phyloP scores from a whole-genome alignment of 1,140 invertebrate species.

The Sitophilus oryzae region DNA sequence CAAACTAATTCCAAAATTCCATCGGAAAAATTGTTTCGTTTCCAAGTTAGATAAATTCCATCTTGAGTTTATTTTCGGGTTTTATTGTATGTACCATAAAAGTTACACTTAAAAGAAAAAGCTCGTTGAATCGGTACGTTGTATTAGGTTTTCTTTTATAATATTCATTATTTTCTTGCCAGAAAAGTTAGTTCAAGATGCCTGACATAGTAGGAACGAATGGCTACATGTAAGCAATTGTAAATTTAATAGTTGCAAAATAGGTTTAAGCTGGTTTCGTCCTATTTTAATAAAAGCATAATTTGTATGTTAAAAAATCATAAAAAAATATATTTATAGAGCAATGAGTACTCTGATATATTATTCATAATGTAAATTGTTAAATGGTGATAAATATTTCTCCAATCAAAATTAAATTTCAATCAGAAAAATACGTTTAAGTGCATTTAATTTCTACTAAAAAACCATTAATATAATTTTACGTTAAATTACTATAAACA shows the following conservation, averaged over 20 bases:
- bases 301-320: slow-evolving; percentile 37
- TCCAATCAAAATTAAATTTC: no score
- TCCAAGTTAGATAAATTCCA: slow-evolving; percentile 34
- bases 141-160: not conserved
- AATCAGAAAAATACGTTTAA: no score
- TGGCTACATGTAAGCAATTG: not conserved
- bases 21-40: slow-evolving; percentile 36
- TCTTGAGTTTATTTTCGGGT: slow-evolving; percentile 37
- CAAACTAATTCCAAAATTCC: slow-evolving; percentile 36
- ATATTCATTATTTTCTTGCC: not conserved
- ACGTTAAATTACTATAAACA: no score
- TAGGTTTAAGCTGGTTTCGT: no score
- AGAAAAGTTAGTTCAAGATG: not conserved
- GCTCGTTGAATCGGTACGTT: no score
- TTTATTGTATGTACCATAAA: slow-evolving; percentile 40
- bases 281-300: no score
- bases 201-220: not conserved
- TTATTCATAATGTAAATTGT: no score
- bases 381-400: no score
- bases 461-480: no score
- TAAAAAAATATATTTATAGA: slow-evolving; percentile 36
- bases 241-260: not conserved
- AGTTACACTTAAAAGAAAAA: slow-evolving; percentile 36
- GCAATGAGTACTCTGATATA: no score
- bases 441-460: no score